phyloP scores from a whole-genome alignment of 2,113 vertebrate genomes.

The Neodontobutis hainanensis region DNA sequence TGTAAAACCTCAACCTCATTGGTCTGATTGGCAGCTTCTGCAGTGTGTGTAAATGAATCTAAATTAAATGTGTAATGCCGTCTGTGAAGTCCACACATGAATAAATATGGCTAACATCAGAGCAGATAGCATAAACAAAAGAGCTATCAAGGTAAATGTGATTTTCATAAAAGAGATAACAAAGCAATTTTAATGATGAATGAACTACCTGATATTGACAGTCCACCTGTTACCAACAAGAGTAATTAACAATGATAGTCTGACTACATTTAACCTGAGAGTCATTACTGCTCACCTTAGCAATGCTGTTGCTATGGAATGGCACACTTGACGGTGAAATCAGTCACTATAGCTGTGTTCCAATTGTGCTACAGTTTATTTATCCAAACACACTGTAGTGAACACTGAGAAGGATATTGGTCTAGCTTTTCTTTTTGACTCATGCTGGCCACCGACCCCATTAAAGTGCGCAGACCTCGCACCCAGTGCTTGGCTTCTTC shows the following conservation, averaged over 20 bases:
- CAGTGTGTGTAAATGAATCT: background rate
- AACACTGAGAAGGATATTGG: conserved; percentile 88
- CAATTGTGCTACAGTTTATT: conserved; percentile 52
- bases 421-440: conserved; percentile 92
- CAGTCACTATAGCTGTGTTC: conserved; percentile 35
- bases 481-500: conserved; percentile 90
- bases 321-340: conserved; percentile 40
- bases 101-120: background rate
- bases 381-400: conserved; percentile 14
- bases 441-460: conserved; percentile 85
- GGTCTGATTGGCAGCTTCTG: no score
- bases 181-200: background rate
- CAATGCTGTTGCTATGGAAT: conserved; percentile 39
- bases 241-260: conserved; percentile 40
- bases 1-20: no score
- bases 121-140: background rate
- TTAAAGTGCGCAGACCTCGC: conserved; percentile 85
- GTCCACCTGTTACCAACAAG: conserved; percentile 23
- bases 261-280: conserved; percentile 59
- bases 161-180: background rate
- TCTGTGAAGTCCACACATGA: background rate
- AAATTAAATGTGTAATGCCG: no score
- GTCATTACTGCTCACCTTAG: conserved; percentile 49
- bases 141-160: conserved; percentile 1
- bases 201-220: conserved; percentile 13